A percentile compares a stretch with the other conserved stretches of the same genome.
These are phyloP conservation scores for Harmothoe impar DNA, from an alignment of 2,888 invertebrate genomes.

Conservation along the genomic window DNA sequence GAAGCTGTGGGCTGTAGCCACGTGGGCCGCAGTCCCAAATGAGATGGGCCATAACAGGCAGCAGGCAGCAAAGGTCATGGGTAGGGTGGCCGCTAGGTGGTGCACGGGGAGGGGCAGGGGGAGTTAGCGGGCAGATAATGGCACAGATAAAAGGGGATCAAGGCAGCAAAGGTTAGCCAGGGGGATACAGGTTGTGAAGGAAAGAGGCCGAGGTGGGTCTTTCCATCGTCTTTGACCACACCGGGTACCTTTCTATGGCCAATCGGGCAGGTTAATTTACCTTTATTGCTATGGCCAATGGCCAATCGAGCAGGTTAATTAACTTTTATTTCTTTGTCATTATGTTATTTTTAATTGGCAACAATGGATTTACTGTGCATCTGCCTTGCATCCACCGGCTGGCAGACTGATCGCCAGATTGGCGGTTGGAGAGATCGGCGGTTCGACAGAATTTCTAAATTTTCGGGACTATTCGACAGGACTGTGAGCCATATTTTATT, in stretches of 20 bases:
- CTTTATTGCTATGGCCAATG: background rate
- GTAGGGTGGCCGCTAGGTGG: background rate
- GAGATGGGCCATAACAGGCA: background rate
- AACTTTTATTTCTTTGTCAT: conserved; percentile 16
- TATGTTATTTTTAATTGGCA: too few relatives aligned
- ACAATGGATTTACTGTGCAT: too few relatives aligned
- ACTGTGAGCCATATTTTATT: too few relatives aligned
- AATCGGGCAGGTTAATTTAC: background rate
- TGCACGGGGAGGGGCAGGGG: background rate
- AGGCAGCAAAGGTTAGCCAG: background rate
- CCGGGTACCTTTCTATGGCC: background rate
- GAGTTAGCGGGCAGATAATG: conserved; percentile 15
- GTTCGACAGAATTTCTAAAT: too few relatives aligned
- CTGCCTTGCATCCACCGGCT: too few relatives aligned
- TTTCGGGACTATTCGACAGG: too few relatives aligned
- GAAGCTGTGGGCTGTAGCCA: background rate
- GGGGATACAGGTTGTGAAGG: background rate
- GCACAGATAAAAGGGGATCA: background rate
- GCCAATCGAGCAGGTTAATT: background rate
- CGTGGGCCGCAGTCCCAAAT: conserved; percentile 2
- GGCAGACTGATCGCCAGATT: too few relatives aligned
- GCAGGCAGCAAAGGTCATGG: conserved; percentile 10
- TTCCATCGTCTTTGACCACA: background rate
- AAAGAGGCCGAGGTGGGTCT: background rate
- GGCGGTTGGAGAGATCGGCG: too few relatives aligned